Conservation (phyloP, 2,888 invertebrate genomes). For the Sarcophaga rosellei region DNA sequence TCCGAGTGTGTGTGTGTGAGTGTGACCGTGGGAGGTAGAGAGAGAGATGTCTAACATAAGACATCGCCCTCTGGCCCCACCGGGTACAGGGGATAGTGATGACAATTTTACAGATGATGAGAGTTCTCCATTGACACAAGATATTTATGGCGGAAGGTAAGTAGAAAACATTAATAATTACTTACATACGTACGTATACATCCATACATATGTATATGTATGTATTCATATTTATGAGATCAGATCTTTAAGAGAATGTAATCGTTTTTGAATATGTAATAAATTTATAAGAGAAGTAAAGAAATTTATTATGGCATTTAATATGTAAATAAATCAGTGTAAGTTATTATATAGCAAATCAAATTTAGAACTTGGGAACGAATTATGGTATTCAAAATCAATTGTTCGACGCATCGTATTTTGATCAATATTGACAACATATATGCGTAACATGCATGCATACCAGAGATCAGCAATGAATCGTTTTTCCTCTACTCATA, state of each 20-base stretch:
- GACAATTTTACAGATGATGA: constrained; percentile 93
- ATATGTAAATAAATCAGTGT: too few species aligned
- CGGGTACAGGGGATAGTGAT: constrained; percentile 84
- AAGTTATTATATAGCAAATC: too few species aligned
- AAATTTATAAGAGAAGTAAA: not conserved
- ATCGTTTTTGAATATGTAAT: not conserved
- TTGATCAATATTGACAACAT: too few species aligned
- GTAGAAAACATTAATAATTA: constrained; percentile 69
- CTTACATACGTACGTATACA: not conserved
- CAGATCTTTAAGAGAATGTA: not conserved
- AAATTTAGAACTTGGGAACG: too few species aligned
- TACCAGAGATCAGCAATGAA: too few species aligned
- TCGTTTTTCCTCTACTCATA: too few species aligned
- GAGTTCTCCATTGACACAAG: constrained; percentile 92
- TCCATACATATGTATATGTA: not conserved
- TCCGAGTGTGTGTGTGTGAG: constrained; percentile 18
- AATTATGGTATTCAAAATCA: too few species aligned
- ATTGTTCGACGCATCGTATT: too few species aligned
- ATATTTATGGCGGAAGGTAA: constrained; percentile 95
- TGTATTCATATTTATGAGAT: constrained; percentile 7
- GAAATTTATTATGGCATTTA: not conserved
- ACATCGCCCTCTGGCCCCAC: constrained; percentile 84
- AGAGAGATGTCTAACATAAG: constrained; percentile 84
- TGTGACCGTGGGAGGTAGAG: constrained; percentile 74
- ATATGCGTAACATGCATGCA: too few species aligned